These are phyloP conservation scores for Muscidifurax raptorellus DNA, from an alignment of 1,140 invertebrate species.

Conservation along the genomic window DNA sequence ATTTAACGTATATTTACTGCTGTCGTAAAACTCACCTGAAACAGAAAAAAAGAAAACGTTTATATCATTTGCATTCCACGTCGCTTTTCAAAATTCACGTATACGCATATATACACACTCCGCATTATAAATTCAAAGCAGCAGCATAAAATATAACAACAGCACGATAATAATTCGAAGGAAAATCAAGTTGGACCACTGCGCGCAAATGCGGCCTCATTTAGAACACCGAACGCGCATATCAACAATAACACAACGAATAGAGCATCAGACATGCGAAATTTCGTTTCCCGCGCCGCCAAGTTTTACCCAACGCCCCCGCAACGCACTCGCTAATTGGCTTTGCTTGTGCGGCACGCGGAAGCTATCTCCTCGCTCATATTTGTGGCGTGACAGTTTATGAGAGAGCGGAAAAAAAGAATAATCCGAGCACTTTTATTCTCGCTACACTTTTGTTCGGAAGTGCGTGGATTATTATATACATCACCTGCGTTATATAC, in stretches of 20 bases:
- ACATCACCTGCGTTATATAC: no score
- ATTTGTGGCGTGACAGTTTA: neutral
- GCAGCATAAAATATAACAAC: no score
- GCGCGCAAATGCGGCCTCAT: neutral
- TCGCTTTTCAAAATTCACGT: neutral
- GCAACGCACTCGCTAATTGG: neutral
- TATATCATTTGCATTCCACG: neutral
- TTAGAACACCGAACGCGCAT: neutral
- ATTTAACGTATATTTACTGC: neutral
- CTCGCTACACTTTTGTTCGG: no score
- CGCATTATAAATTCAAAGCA: neutral
- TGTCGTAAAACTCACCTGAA: neutral
- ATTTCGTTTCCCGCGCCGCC: neutral
- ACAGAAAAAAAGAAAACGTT: neutral
- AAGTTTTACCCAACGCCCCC: no score
- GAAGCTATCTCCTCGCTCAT: neutral
- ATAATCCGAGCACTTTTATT: no score
- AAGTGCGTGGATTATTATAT: no score
- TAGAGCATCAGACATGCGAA: neutral
- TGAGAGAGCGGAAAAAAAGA: neutral
- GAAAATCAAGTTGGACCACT: neutral
- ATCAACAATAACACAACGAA: no score
- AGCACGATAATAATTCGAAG: neutral
- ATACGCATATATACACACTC: neutral
- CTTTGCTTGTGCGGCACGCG: neutral